These are phyloP conservation scores for Ennomos fuscantarius DNA, from an alignment of 2,888 invertebrate species.

Conservation along the genomic window DNA sequence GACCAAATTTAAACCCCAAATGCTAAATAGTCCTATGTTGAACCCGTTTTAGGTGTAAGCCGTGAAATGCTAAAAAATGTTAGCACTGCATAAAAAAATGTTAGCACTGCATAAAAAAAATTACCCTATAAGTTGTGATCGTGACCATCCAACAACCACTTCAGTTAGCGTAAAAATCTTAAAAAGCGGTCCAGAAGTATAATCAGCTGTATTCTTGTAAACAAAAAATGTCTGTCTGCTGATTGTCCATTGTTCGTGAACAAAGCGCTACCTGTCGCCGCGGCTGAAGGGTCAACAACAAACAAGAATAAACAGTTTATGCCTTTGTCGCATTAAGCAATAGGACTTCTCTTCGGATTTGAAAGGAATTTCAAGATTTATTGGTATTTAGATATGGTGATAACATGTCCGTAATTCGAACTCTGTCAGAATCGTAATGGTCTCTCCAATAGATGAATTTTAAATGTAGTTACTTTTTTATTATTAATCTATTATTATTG, in stretches of 20 bases:
- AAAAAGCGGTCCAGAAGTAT: conserved; percentile 37
- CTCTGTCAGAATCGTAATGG: not conserved
- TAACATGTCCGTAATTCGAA: not conserved
- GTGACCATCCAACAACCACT: conserved; percentile 20
- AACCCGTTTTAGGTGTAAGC: too few relatives aligned
- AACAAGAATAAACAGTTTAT: conserved; percentile 2
- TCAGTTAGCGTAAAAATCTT: conserved; percentile 32
- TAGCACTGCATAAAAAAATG: too few relatives aligned
- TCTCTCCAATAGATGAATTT: too few relatives aligned
- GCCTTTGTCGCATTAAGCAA: conserved; percentile 10
- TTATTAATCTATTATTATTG: too few relatives aligned
- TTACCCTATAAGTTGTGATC: conserved; percentile 1
- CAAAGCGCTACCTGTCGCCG: conserved; percentile 70
- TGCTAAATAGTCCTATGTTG: too few relatives aligned
- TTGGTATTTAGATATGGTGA: not conserved
- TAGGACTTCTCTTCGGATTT: not conserved
- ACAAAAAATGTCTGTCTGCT: conserved; percentile 51
- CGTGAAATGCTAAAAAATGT: too few relatives aligned
- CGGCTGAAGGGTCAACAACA: conserved; percentile 36
- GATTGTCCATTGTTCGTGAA: conserved; percentile 61
- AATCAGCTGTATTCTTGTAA: conserved; percentile 49
- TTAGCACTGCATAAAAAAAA: not conserved
- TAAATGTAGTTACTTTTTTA: too few relatives aligned
- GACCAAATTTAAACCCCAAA: too few relatives aligned
- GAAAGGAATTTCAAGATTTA: not conserved